A percentile compares a stretch with the other conserved stretches of the same genome.
Conservation (phyloP, 2,113 vertebrate species). For the Forbesichthys agassizii region DNA sequence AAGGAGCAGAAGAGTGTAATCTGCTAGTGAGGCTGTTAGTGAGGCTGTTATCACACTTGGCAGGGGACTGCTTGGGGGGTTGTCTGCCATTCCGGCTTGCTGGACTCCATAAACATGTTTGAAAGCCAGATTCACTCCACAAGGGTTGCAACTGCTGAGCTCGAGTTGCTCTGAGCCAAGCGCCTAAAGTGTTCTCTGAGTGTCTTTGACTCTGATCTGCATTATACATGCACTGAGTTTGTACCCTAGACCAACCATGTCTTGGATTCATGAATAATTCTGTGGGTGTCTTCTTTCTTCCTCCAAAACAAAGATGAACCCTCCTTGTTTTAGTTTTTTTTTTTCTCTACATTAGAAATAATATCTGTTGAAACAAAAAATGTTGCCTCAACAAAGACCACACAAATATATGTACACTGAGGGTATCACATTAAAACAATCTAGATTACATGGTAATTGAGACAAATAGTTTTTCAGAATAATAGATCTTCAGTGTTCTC, state of each 20-base stretch:
- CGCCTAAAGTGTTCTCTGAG: conserved; percentile 14
- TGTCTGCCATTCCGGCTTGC: conserved; percentile 23
- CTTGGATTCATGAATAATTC: conserved; percentile 55
- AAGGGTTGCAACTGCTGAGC: conserved; percentile 19
- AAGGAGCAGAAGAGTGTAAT: background rate
- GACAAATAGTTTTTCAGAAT: conserved; percentile 44
- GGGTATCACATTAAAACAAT: too few species aligned
- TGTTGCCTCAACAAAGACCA: conserved; percentile 6
- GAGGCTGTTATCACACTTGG: conserved; percentile 19
- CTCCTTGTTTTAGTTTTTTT: background rate
- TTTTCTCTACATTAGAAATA: conserved; percentile 4
- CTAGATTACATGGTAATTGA: conserved; percentile 44
- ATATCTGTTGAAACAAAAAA: conserved; percentile 16
- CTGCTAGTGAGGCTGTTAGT: background rate
- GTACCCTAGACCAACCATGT: conserved; percentile 22
- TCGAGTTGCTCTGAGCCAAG: conserved; percentile 26
- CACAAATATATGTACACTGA: background rate
- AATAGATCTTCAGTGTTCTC: conserved; percentile 42
- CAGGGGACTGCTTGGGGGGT: conserved; percentile 12
- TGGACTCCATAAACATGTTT: conserved; percentile 30
- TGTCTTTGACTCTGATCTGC: conserved; percentile 53
- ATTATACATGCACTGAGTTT: conserved; percentile 6
- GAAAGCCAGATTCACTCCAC: conserved; percentile 18
- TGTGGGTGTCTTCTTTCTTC: background rate
- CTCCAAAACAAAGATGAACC: conserved; percentile 10